Base-by-base conservation (phyloP, 2,888 invertebrate species). In the Conus canariensis region DNA sequence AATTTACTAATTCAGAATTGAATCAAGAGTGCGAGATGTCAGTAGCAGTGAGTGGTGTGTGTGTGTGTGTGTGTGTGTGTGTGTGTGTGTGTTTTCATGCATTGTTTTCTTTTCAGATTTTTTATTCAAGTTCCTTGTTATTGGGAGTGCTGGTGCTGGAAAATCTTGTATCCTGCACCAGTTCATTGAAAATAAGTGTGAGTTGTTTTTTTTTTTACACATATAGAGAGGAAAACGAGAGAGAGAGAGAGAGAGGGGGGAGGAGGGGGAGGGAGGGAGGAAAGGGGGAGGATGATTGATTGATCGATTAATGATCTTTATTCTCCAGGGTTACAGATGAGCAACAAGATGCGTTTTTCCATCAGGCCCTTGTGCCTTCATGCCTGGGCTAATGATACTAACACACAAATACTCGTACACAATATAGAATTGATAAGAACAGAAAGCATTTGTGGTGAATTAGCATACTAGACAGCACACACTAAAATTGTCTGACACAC, bases 171-270 rank as follows among this genome's bases (percentile, higher is more conserved):
- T 98, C 74, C 97, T 98, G 80, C 98, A 98, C 96, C 98, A 98
- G 96, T 98, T 98, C 95, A 98, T 98, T 95, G 98, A 98, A 96
- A 98, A 97, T 95, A 98, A 98, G 97, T 98, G 98, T 98, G 97
- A 97, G 98, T 97, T 93, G 87, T 60, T 8, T 14, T 9, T 10
- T 74, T n/a, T 10, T 10, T n/a, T 74, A 74, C 8, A 64, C 60
- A 64, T 10, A 64, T 7, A 30, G 30, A 80, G 30, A 30, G 77
- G n/a, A n/a, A 6, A 74, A n/a, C 14, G 10, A 74, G 74, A n/a
- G 10, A 74, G 74, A 74, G n/a, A 74, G 74, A 74, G n/a, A 74
- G 74, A n/a, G 74, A 25, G n/a, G n/a, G 74, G n/a, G 10, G 16
- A 45, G 30, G 30, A 45, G 77, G 30, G 30, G 30, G 77, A 16